Base-by-base conservation (phyloP, 2,888 invertebrate species). In the Panorpa germanica region DNA sequence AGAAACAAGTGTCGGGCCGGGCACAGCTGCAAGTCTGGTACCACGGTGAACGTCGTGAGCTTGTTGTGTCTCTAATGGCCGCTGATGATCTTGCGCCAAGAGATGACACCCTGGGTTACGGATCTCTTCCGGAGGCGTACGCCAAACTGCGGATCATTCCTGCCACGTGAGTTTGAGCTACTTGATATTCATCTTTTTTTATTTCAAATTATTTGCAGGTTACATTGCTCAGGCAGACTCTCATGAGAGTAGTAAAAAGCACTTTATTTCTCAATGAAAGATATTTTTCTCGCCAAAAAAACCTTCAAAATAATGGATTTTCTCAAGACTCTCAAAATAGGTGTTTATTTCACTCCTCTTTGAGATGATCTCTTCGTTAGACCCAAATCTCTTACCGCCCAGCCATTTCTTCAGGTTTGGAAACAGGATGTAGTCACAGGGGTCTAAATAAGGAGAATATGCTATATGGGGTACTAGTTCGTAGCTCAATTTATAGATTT, bases 11-110 rank as follows among this genome's bases (percentile, higher is more conserved):
- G 33, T 66, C 72, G 15, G 83, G 83, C 24, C 66, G 85, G 13
- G 70, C 88, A 20, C 83, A 85, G 55, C 66, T 90, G 39, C 85
- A 88, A 50, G 75, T 88, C 32, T 83, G 80, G 73, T 86, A 85
- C 58, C 80, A 85, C 47, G 70, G 73, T 34, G 83, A 82, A 44
- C 63, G 80, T 35, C 70, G 69, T 42, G 83, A 86, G 45, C 59
- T 90, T 33, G 75, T 81, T 7, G 80, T 88, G 15, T 78, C 83
- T 4, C 67, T 90, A 28, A 66, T 86, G 47, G 83, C 81, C 4
- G 88, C 77, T 6, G 82, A 86, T 45, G 83, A 83, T 50, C 59
- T 90, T 39, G 76, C 81, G 14, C 51, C 70, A 1, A 60, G 85
- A 21, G 83, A 83, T 47, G 82, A 82, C 40, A 67, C 68, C 16